phyloP scores from a whole-genome alignment of 2,113 vertebrate species.

The Pithys albifrons region DNA sequence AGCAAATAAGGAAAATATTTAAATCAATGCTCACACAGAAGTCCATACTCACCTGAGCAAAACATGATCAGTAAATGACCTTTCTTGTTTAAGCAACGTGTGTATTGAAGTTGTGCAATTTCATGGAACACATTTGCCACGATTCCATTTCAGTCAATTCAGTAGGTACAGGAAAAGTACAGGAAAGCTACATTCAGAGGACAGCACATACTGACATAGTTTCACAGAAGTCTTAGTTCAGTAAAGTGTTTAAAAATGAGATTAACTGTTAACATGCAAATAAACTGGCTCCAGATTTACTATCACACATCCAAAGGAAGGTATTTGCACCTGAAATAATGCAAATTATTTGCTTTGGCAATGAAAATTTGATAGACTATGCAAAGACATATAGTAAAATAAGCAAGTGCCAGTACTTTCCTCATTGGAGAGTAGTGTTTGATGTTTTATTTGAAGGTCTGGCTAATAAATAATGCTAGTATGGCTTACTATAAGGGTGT shows the following conservation, averaged over 20 bases:
- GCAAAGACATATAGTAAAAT: neutral
- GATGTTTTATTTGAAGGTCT: neutral
- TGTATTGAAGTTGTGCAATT: neutral
- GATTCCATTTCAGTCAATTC: neutral
- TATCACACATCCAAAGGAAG: neutral
- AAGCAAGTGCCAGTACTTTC: neutral
- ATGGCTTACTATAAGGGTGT: neutral
- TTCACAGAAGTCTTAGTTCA: neutral
- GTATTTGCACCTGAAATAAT: constrained; percentile 28
- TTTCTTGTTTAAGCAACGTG: neutral
- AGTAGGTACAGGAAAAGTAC: neutral
- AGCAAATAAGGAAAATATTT: neutral
- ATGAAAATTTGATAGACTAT: neutral
- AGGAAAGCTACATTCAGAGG: neutral
- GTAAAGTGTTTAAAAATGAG: neutral
- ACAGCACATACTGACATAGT: neutral
- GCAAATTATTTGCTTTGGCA: constrained; percentile 9
- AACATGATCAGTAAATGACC: neutral
- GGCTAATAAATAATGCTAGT: neutral
- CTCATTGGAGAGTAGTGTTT: neutral
- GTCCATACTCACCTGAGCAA: neutral
- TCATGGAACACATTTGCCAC: neutral
- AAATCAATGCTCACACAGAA: accelerated
- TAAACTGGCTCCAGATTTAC: neutral
- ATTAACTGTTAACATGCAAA: constrained; percentile 1